These are phyloP conservation scores for Daphoenositta chrysoptera DNA, from an alignment of 2,113 vertebrate species.

Conservation along the genomic window DNA sequence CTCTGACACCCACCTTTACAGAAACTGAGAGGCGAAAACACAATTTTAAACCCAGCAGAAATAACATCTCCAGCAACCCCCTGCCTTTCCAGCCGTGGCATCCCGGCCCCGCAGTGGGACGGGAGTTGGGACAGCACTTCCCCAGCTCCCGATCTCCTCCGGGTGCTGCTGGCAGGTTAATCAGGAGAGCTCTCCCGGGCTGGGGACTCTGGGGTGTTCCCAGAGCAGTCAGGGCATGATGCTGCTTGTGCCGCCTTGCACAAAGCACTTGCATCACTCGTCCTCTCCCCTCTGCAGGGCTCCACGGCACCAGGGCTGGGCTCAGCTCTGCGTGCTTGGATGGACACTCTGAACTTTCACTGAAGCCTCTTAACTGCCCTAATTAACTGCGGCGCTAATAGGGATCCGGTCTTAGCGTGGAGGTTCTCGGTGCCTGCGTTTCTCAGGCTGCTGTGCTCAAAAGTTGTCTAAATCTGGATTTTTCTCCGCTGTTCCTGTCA, in stretches of 20 bases:
- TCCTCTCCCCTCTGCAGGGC: not conserved
- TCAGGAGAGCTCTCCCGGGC: constrained; percentile 1
- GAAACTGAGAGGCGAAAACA: not conserved
- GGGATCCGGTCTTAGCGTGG: not conserved
- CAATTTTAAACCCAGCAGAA: not conserved
- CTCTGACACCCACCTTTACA: not conserved
- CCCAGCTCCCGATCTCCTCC: not conserved
- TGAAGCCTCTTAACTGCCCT: not conserved
- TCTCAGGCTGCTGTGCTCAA: not conserved
- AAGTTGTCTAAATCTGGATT: not conserved
- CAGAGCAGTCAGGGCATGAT: not conserved
- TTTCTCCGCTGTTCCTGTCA: not conserved
- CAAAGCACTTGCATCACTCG: not conserved
- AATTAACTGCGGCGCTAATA: not conserved
- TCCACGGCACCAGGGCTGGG: not conserved
- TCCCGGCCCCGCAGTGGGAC: not conserved
- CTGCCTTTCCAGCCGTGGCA: not conserved
- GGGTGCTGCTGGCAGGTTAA: not conserved
- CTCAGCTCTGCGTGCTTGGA: not conserved
- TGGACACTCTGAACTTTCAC: not conserved
- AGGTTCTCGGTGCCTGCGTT: not conserved
- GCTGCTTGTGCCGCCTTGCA: constrained; percentile 48
- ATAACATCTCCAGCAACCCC: rapidly evolving
- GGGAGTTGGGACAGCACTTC: not conserved
- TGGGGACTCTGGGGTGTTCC: constrained; percentile 17